phyloP scores from a whole-genome alignment of 2,797 vertebrate genomes.

The Chiroxiphia lanceolata region DNA sequence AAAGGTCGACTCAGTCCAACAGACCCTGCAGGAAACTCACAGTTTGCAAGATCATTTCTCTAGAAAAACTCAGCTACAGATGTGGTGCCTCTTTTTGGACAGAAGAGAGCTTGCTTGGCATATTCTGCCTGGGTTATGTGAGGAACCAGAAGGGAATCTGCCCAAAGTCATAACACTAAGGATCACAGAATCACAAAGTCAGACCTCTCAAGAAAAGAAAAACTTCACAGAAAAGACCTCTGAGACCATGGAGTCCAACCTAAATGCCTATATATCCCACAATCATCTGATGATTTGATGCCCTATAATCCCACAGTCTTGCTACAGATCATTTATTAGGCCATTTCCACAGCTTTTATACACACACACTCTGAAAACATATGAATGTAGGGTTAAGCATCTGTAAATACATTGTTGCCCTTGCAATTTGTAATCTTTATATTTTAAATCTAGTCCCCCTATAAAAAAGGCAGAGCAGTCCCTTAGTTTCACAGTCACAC shows the following conservation, averaged over 20 bases:
- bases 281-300: neutral
- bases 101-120: neutral
- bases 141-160: neutral
- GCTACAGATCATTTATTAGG: neutral
- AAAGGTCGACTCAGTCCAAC: constrained; percentile 24
- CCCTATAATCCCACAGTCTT: neutral
- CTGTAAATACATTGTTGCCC: neutral
- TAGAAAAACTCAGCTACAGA: neutral
- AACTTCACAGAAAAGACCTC: too few relatives aligned
- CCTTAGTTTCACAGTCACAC: neutral
- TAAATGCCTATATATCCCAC: too few relatives aligned
- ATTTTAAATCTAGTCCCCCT: neutral
- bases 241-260: too few relatives aligned
- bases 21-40: neutral
- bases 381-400: rapidly evolving
- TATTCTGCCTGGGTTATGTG: neutral
- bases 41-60: constrained; percentile 27
- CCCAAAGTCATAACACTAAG: neutral
- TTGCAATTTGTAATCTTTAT: neutral
- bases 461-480: neutral
- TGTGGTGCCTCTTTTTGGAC: neutral
- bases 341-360: neutral
- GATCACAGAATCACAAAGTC: too few relatives aligned
- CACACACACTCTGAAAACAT: neutral
- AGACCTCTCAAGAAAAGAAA: too few relatives aligned